Conservation (phyloP, 2,113 vertebrate species). For the Melanerpes formicivorus region DNA sequence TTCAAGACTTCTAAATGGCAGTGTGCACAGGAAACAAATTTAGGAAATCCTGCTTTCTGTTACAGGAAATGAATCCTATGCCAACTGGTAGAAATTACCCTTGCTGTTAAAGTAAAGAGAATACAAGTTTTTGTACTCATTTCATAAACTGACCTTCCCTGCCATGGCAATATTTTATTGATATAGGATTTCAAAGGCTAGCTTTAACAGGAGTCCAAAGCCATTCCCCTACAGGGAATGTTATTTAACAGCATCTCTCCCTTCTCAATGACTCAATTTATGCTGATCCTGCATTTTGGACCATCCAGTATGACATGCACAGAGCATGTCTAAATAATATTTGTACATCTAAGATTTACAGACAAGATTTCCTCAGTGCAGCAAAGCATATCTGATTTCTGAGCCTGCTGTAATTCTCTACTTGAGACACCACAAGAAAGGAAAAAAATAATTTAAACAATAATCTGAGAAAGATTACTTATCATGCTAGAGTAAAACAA, state of each 20-base stretch:
- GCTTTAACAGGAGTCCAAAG: constrained; percentile 37
- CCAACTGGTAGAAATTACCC: constrained; percentile 75
- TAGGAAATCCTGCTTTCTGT: constrained; percentile 87
- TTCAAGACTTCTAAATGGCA: constrained; percentile 58
- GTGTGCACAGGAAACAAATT: constrained; percentile 80
- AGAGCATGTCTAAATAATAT: neutral
- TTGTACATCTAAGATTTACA: constrained; percentile 27
- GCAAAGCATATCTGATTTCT: constrained; percentile 48
- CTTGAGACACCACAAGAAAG: constrained; percentile 19
- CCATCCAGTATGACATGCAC: constrained; percentile 12
- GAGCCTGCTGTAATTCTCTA: neutral
- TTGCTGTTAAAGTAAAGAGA: constrained; percentile 41
- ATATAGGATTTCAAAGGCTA: constrained; percentile 73
- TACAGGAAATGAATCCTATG: constrained; percentile 81
- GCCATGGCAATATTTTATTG: constrained; percentile 58
- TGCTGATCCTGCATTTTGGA: neutral
- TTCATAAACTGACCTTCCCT: constrained; percentile 66
- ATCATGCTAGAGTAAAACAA: constrained; percentile 38
- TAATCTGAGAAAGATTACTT: constrained; percentile 10
- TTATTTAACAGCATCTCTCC: constrained; percentile 32
- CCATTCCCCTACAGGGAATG: constrained; percentile 38
- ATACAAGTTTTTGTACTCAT: constrained; percentile 60
- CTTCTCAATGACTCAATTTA: neutral
- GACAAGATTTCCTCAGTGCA: constrained; percentile 17
- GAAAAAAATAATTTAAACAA: constrained; percentile 24